Conservation (phyloP, 92 coral and sea anemone genomes). For the Porites evermanni region DNA sequence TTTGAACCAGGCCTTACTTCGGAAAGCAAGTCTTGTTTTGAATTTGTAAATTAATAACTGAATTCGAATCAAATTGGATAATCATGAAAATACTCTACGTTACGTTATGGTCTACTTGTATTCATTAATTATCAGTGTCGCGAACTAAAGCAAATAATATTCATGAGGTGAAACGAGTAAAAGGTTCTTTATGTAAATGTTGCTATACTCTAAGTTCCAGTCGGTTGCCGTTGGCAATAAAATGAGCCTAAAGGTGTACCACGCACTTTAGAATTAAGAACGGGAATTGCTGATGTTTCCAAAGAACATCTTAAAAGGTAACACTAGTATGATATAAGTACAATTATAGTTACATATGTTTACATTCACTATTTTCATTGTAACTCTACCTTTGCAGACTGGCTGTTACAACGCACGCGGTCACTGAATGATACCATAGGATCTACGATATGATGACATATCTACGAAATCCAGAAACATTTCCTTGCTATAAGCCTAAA, state of each 20-base stretch:
- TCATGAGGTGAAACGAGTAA: background rate
- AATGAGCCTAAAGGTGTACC: no score
- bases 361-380: background rate
- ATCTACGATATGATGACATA: background rate
- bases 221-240: background rate
- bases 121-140: background rate
- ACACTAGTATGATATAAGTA: no score
- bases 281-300: no score
- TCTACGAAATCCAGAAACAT: background rate
- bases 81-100: background rate
- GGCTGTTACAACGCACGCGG: background rate
- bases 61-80: background rate
- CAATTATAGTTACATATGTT: no score
- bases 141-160: background rate
- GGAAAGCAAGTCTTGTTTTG: background rate
- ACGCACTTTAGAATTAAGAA: no score
- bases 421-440: background rate
- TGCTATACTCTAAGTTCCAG: background rate
- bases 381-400: background rate
- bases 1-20: no score
- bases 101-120: no score
- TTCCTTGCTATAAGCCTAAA: background rate
- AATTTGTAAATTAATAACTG: background rate
- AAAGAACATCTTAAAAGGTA: no score
- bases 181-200: background rate